phyloP scores from a whole-genome alignment of 2,113 vertebrate genomes.

The Python bivittatus region DNA sequence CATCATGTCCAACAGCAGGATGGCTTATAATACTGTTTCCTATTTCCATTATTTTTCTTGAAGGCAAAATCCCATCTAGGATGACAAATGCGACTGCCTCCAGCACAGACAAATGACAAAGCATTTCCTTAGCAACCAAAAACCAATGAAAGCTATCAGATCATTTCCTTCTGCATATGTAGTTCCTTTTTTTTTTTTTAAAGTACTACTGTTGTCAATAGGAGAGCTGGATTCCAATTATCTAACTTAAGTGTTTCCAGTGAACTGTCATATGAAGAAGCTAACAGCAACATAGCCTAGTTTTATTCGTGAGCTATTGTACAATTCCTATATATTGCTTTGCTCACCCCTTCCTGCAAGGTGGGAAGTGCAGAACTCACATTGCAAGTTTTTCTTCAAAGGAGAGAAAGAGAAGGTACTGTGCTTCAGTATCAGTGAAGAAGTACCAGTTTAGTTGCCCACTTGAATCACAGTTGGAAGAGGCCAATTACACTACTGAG shows the following conservation, averaged over 20 bases:
- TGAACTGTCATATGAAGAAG: constrained; percentile 29
- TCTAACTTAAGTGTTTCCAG: constrained; percentile 29
- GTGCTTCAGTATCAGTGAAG: neutral
- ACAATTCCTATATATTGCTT: constrained; percentile 21
- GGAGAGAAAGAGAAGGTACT: neutral
- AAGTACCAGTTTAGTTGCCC: neutral
- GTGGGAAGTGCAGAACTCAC: constrained; percentile 5
- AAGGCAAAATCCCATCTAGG: neutral
- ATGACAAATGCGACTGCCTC: constrained; percentile 12
- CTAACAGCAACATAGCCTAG: constrained; percentile 25
- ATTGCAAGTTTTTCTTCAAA: constrained; percentile 16
- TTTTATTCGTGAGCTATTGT: constrained; percentile 34
- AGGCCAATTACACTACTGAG: neutral
- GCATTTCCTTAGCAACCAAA: constrained; percentile 21
- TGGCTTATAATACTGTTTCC: constrained; percentile 4
- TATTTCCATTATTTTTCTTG: constrained; percentile 24
- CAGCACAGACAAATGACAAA: constrained; percentile 29
- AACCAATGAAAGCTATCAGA: constrained; percentile 31
- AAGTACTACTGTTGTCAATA: constrained; percentile 20
- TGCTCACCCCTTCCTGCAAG: constrained; percentile 8
- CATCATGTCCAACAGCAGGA: neutral
- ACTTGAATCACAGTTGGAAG: neutral
- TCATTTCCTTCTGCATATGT: constrained; percentile 34
- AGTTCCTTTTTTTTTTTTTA: neutral
- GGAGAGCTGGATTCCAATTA: constrained; percentile 36